Evolutionary conservation across 2,888 invertebrate species (phyloP).

Genomic region (Sinodicranocentrus sp.): DNA sequence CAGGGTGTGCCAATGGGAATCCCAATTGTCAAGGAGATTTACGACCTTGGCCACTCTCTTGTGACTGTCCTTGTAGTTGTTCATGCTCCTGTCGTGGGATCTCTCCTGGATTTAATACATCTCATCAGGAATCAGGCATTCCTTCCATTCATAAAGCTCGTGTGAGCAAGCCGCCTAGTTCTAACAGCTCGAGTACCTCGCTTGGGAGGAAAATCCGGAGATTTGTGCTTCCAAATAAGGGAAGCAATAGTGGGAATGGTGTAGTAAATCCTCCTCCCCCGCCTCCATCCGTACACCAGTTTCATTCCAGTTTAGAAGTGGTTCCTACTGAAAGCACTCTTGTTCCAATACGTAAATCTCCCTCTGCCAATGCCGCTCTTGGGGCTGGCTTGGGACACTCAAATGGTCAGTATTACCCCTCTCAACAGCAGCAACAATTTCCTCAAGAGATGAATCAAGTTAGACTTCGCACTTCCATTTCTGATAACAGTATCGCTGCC

Average conservation of each 20-base stretch:
- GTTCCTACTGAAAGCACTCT: slow-evolving; percentile 52
- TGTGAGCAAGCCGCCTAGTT: slow-evolving; percentile 36
- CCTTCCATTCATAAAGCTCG: slow-evolving; percentile 60
- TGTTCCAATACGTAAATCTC: slow-evolving; percentile 60
- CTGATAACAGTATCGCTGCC: slow-evolving; percentile 75
- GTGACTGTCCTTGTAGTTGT: slow-evolving; percentile 52
- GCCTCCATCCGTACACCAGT: slow-evolving; percentile 57
- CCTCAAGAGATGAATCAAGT: slow-evolving; percentile 13
- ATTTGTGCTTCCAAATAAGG: slow-evolving; percentile 74
- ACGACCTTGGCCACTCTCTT: slow-evolving; percentile 50
- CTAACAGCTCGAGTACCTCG: slow-evolving; percentile 59
- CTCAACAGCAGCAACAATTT: neutral
- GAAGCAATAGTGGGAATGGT: slow-evolving; percentile 24
- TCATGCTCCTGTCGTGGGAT: slow-evolving; percentile 24
- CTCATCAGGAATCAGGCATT: neutral
- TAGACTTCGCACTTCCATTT: slow-evolving; percentile 73
- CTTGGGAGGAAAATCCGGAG: slow-evolving; percentile 73
- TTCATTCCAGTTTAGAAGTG: slow-evolving; percentile 58
- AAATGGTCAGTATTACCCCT: slow-evolving; percentile 25
- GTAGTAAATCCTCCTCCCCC: neutral
- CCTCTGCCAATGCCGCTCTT: slow-evolving; percentile 55
- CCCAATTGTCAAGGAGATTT: slow-evolving; percentile 45
- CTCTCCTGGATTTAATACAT: slow-evolving; percentile 3
- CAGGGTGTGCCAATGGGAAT: slow-evolving; percentile 17
- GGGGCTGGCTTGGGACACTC: slow-evolving; percentile 17